Percentiles rank a stretch among this genome's conserved stretches.
Evolutionary conservation across 1,140 invertebrate species (phyloP).

Genomic region (Sycophaga agraensis): DNA sequence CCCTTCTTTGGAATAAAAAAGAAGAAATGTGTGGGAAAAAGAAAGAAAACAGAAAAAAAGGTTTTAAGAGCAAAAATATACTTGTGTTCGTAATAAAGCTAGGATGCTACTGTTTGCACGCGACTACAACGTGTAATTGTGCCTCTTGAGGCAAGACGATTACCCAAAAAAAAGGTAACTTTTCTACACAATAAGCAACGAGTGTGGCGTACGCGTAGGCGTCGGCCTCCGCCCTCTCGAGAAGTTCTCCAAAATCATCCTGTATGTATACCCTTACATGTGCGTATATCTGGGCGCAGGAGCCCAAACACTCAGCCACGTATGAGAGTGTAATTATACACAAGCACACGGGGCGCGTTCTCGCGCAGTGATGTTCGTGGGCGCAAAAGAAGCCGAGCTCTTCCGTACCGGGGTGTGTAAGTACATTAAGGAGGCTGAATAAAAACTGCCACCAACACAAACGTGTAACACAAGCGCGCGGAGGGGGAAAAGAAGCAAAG

Average conservation of each 20-base stretch:
- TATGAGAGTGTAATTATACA: neutral
- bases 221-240: too few relatives aligned
- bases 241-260: constrained; percentile 5
- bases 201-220: too few relatives aligned
- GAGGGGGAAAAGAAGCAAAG: neutral
- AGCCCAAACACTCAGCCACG: too few relatives aligned
- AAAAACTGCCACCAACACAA: neutral
- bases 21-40: neutral
- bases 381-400: neutral
- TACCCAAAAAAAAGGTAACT: constrained; percentile 12
- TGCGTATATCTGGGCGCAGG: too few relatives aligned
- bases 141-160: constrained; percentile 7
- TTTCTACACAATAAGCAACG: constrained; percentile 1
- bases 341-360: too few relatives aligned
- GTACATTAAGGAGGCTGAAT: constrained; percentile 3
- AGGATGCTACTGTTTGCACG: neutral
- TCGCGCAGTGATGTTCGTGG: neutral
- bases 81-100: constrained; percentile 2
- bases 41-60: too few relatives aligned
- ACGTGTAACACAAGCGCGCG: neutral
- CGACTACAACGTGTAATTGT: constrained; percentile 7
- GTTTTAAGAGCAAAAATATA: neutral
- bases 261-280: too few relatives aligned
- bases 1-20: neutral
- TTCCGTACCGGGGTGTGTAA: neutral